These are phyloP conservation scores for Drosophila lini DNA, from an alignment of 1,140 invertebrate species.

Conservation along the genomic window DNA sequence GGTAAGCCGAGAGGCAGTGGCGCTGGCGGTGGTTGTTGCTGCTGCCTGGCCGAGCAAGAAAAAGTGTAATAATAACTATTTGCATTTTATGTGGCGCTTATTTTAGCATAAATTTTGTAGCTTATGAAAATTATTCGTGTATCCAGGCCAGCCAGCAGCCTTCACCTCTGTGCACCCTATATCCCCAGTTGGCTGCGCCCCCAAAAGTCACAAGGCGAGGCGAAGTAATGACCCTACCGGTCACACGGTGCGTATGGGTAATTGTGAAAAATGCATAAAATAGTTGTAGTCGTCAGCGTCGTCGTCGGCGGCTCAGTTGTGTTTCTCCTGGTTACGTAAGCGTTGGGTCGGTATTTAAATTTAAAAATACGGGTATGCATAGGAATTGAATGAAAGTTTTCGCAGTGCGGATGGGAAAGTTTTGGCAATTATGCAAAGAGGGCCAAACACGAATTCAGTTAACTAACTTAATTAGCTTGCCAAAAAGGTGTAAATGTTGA, in stretches of 20 bases:
- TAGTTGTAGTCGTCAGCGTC: conserved; percentile 12
- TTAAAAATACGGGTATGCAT: conserved; percentile 34
- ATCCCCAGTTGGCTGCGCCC: conserved; percentile 14
- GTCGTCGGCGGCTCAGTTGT: conserved; percentile 4
- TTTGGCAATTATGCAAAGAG: conserved; percentile 23
- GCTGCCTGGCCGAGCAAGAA: conserved; percentile 43
- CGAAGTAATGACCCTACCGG: conserved; percentile 71
- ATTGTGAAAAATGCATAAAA: conserved; percentile 69
- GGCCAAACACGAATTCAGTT: not conserved
- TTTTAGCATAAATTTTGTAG: conserved; percentile 80
- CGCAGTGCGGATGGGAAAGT: conserved; percentile 1
- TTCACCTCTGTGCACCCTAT: conserved; percentile 8
- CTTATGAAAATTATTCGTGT: conserved; percentile 80
- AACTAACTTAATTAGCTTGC: conserved; percentile 21
- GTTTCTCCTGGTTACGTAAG: conserved; percentile 2
- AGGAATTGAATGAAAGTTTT: conserved; percentile 22
- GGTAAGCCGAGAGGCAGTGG: conserved; percentile 2
- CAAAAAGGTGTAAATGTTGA: conserved; percentile 1
- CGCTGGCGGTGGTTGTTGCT: not conserved
- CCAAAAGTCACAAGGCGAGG: conserved; percentile 54
- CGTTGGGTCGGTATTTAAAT: conserved; percentile 20
- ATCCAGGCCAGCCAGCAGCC: conserved; percentile 35
- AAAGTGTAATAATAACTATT: conserved; percentile 82
- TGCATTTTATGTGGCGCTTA: conserved; percentile 81
- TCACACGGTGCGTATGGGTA: conserved; percentile 73